phyloP scores from a whole-genome alignment of 2,888 invertebrate genomes.

The Nesidiocoris tenuis region DNA sequence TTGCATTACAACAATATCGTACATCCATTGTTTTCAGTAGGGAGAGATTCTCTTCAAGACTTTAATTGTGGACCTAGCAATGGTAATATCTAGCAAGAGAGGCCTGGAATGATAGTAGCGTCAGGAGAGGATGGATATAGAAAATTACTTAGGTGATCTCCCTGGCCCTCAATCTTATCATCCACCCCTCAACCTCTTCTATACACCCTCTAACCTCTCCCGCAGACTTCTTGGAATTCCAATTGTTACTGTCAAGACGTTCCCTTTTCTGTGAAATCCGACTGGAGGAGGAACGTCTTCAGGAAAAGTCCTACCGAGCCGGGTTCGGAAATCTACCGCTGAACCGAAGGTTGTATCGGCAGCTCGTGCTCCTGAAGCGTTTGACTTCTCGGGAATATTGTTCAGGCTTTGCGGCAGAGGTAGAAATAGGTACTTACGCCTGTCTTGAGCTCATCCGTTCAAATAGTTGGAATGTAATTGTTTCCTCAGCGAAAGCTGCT shows the following conservation, averaged over 20 bases:
- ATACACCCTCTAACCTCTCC: background rate
- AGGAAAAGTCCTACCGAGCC: too few relatives aligned
- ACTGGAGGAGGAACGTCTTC: background rate
- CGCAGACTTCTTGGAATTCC: background rate
- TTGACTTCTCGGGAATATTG: background rate
- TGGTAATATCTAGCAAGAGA: too few relatives aligned
- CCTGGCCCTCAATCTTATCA: too few relatives aligned
- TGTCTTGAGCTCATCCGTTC: slow-evolving; percentile 4
- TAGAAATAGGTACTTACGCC: too few relatives aligned
- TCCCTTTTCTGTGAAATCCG: background rate
- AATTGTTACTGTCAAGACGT: background rate
- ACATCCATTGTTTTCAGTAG: too few relatives aligned
- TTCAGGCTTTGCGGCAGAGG: background rate
- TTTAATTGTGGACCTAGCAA: too few relatives aligned
- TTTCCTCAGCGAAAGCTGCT: slow-evolving; percentile 25
- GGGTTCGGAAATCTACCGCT: background rate
- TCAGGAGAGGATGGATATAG: too few relatives aligned
- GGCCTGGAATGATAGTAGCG: too few relatives aligned
- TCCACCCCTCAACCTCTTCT: background rate
- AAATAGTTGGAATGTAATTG: slow-evolving; percentile 32
- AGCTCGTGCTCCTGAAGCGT: background rate
- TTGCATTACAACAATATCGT: too few relatives aligned
- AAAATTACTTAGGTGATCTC: too few relatives aligned
- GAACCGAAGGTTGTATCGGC: background rate
- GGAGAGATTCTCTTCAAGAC: too few relatives aligned